Base-by-base conservation (phyloP, 1,140 invertebrate species). In the Drepana arcuata region DNA sequence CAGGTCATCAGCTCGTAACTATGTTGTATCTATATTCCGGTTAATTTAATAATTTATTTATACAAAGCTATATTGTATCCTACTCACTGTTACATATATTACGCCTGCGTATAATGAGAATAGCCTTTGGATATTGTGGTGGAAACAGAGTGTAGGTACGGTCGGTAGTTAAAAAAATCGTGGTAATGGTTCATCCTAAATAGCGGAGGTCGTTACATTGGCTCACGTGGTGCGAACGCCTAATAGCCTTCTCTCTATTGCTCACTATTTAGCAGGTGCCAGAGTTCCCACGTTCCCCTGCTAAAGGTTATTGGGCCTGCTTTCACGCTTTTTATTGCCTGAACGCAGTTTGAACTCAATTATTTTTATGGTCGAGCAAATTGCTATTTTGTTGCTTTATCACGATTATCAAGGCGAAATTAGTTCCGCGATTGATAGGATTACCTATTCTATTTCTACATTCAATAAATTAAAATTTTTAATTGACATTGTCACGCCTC, bases 381-480 rank as follows among this genome's bases (percentile, higher is more conserved):
- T 81, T 79, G 66, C 74, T 81, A 79, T 79, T 78, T 81, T 79
- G 71, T 81, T 81, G 77, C 77, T 71, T 66, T 78, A 73, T 77
- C 73, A 72, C 60, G 65, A 75, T 79, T 77, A 81, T 77, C 61
- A 79, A 63, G 65, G 64, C 58, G 50, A 66, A 73, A 81, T 81
- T 78, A 74, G 71, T 68, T 71, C 45, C 34, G 58, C 57, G 62
- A 77, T 70, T 78, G 69, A 69, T 73, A 69, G 66, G 43, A 40
- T 57, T 55, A 61, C 24, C 24, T 4, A 6, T 26, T 10, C 24
- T 26, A 4, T n/a, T n/a, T n/a, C n/a, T n/a, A n/a, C n/a, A n/a
- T n/a, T n/a, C n/a, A n/a, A n/a, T n/a, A n/a, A n/a, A n/a, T n/a
- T n/a, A n/a, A n/a, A n/a, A n/a, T n/a, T n/a, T n/a, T n/a, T n/a